Evolutionary conservation across 1,140 invertebrate species (phyloP), one percentile per base, ranked within the genome.

Genomic region (Popillia japonica): DNA sequence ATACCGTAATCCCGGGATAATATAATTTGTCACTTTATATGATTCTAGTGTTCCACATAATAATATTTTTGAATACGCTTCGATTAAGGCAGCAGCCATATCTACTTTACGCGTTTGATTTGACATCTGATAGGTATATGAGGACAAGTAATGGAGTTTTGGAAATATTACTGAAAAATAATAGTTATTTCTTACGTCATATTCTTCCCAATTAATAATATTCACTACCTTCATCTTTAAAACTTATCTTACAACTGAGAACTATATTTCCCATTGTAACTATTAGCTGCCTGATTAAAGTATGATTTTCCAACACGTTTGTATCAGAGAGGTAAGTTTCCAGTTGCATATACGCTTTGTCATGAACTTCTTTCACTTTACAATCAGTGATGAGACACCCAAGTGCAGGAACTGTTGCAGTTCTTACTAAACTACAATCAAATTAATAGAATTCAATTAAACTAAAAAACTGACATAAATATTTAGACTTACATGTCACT

Each of bases 341-440:
- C n/a, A 94, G 84, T 82, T 94, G 92, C 85, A 94, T 89, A 81
- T 92, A 91, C 41, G 91, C 91, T 86, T 94, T 92, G 81, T 94
- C 93, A 75, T 92, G 88, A 20, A 92, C 90, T 88, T 93, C 86
- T 79, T 82, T 86, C 0, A 87, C 83, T 72, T 83, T 89, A 44
- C 90, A 90, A 72, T 90, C 89, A 22, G 90, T 91, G 79, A 93
- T 90, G n/a, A 93, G 87, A 76, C 88, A 87, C 22, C 92, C 92
- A 76, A 94, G 87, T 2, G 91, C 90, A 75, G 90, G 89, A 82
- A 94, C 88, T 7, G 92, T 91, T 7, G 92, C 89, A 48, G 90
- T 90, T 84, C 90, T 87, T 0, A 94, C 92, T 78, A 87, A 87
- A 68, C 76, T 68, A 40, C n/a, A 77, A 77, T 41, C 4, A 76